Evolutionary conservation across 2,888 invertebrate species (phyloP), one percentile per base, ranked within the genome.

Genomic region (Pristionchus japonicus): DNA sequence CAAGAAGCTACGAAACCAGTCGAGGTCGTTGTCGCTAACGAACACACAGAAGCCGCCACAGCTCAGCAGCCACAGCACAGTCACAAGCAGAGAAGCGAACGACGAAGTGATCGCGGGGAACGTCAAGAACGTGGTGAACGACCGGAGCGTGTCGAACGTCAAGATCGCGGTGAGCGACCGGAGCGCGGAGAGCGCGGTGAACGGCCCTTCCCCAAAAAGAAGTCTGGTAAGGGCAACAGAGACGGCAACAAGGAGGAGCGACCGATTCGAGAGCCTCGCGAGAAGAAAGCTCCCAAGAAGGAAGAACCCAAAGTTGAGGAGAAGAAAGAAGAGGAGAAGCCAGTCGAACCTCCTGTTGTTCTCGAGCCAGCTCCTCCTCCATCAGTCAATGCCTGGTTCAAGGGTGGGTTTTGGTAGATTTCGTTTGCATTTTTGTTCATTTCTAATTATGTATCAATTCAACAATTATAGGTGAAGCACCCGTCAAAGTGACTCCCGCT

Each of bases 331-430:
- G 89, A 90, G 86, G 89, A 87, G 47, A 90, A 90, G 77, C 80
- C 87, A 4, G 89, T 88, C 23, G 90, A 90, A 67, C n/a, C 67
- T 6, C 90, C 90, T 49, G 90, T 91, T 34, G 90, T 91, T 7
- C 87, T 92, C 31, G 91, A 91, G 80, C 92, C 92, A 37, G 92
- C 92, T 82, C 92, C 92, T 13, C 86, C 91, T 20, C 92, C 92
- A 64, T 88, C 92, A 15, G 91, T 90, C 15, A 92, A 92, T 82
- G 91, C 92, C 9, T 92, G 92, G 92, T 92, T 92, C 89, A 92
- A 91, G 31, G 64, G 82, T 77, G n/a, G 6, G 80, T 43, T 40
- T 43, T 40, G 23, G 13, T 85, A 37, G 27, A 20, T n/a, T n/a
- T n/a, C n/a, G n/a, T n/a, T n/a, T n/a, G n/a, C n/a, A 80, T 13